These are phyloP conservation scores for Sebastes miniatus DNA, from an alignment of 2,797 vertebrate genomes.

Conservation along the genomic window DNA sequence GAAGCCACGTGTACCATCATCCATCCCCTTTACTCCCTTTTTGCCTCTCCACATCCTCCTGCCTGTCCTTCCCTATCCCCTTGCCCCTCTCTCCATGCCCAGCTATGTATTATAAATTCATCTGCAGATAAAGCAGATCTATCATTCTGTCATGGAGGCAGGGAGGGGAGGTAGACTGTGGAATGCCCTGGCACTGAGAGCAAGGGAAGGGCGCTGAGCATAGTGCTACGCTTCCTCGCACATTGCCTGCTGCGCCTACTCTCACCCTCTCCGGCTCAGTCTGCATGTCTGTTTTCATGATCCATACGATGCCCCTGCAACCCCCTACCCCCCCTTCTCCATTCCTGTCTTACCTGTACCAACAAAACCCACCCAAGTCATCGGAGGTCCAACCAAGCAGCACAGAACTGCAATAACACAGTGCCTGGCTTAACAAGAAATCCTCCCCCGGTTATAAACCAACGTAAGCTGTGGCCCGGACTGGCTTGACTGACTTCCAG, in stretches of 20 bases:
- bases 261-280: slow-evolving; percentile 46
- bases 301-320: slow-evolving; percentile 32
- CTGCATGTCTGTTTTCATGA: slow-evolving; percentile 56
- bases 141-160: slow-evolving; percentile 76
- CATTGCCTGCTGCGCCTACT: slow-evolving; percentile 54
- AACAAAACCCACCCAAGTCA: slow-evolving; percentile 25
- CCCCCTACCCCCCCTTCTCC: slow-evolving; percentile 3
- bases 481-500: slow-evolving; percentile 54
- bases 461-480: slow-evolving; percentile 27
- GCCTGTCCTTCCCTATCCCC: slow-evolving; percentile 52
- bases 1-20: slow-evolving; percentile 42
- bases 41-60: slow-evolving; percentile 27
- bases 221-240: slow-evolving; percentile 51
- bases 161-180: slow-evolving; percentile 69
- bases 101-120: slow-evolving; percentile 73
- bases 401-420: slow-evolving; percentile 49
- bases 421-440: slow-evolving; percentile 35
- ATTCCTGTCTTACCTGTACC: slow-evolving; percentile 59
- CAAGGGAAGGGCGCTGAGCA: slow-evolving; percentile 58
- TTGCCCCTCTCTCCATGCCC: slow-evolving; percentile 44
- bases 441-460: slow-evolving; percentile 37
- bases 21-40: slow-evolving; percentile 20
- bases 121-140: slow-evolving; percentile 76
- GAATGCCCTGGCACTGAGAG: slow-evolving; percentile 73
- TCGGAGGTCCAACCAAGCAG: slow-evolving; percentile 26